Evolutionary conservation across 2,113 vertebrate genomes (phyloP).

Genomic region (Oxyura jamaicensis): DNA sequence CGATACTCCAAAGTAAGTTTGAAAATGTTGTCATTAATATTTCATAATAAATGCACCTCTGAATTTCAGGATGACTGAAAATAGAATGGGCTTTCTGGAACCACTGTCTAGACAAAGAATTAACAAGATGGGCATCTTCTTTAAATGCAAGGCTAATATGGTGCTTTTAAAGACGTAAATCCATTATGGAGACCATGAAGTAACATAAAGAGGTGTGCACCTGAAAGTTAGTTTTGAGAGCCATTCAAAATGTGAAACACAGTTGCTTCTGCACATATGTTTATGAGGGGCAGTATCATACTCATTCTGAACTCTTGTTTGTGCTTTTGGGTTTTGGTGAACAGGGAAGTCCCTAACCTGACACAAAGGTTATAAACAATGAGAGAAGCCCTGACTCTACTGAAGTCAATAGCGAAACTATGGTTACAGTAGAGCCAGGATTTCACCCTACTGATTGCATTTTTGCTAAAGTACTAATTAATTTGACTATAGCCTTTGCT

Average conservation of each 20-base stretch:
- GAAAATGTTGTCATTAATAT: not conserved
- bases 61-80: not conserved
- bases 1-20: not conserved
- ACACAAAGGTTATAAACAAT: not conserved
- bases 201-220: not conserved
- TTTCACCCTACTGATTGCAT: not conserved
- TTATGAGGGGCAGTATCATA: not conserved
- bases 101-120: conserved; percentile 26
- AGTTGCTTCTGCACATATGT: not conserved
- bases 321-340: not conserved
- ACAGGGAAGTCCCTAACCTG: not conserved
- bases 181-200: not conserved
- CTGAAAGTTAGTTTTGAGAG: not conserved
- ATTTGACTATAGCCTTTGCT: not conserved
- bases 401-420: not conserved
- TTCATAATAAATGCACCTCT: conserved; percentile 13
- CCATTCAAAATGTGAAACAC: not conserved
- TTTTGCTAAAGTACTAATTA: not conserved
- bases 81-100: conserved; percentile 15
- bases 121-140: not conserved
- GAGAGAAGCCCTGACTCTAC: not conserved
- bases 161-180: not conserved
- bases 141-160: not conserved
- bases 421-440: not conserved
- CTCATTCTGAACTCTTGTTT: not conserved